Evolutionary conservation across 1,140 invertebrate genomes (phyloP).

Genomic region (Sipha flava): DNA sequence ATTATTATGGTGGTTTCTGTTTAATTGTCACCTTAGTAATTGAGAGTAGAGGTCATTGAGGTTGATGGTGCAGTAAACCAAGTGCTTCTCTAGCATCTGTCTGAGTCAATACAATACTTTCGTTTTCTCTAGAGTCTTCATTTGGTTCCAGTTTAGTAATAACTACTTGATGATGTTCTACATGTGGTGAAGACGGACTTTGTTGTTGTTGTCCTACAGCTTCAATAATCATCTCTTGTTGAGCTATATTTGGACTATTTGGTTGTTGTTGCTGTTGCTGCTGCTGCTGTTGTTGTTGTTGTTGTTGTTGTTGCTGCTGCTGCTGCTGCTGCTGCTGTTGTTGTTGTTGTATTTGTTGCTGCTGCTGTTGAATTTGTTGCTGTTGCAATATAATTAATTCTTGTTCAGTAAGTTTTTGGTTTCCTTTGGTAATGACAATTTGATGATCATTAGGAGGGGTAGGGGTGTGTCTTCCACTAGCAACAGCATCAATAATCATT

Average conservation of each 20-base stretch:
- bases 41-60: conserved; percentile 6
- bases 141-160: conserved; percentile 28
- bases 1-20: background rate
- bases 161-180: conserved; percentile 11
- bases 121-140: conserved; percentile 3
- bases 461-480: background rate
- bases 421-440: conserved; percentile 8
- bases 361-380: conserved; percentile 35
- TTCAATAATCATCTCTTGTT: conserved; percentile 30
- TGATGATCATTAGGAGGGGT: background rate
- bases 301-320: conserved; percentile 33
- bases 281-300: conserved; percentile 35
- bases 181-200: conserved; percentile 16
- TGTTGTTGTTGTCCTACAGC: conserved; percentile 5
- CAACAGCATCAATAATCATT: conserved; percentile 21
- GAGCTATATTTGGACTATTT: conserved; percentile 17
- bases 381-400: conserved; percentile 28
- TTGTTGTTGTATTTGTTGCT: conserved; percentile 31
- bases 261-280: conserved; percentile 34
- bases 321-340: conserved; percentile 26
- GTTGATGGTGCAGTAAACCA: conserved; percentile 18
- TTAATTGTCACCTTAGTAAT: background rate
- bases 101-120: conserved; percentile 23
- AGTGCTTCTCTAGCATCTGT: conserved; percentile 23
- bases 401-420: conserved; percentile 32